Evolutionary conservation across 1,140 invertebrate genomes (phyloP).

Genomic region (Cyrtorhinus lividipennis): DNA sequence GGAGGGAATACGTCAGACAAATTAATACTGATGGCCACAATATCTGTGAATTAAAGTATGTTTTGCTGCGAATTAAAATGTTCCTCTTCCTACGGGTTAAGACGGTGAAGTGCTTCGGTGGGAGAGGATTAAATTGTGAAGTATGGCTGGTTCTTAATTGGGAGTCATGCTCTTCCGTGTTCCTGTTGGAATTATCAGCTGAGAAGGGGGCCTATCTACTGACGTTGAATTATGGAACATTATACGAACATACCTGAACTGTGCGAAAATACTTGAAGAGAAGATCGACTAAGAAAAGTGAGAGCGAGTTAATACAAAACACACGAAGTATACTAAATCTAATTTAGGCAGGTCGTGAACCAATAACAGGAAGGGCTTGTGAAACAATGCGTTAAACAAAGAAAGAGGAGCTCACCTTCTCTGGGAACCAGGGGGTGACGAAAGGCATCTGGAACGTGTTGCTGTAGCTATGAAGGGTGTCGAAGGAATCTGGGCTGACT

Average conservation of each 20-base stretch:
- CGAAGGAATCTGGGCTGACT: constrained; percentile 80
- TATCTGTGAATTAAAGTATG: constrained; percentile 15
- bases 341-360: too few relatives aligned
- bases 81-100: constrained; percentile 12
- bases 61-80: constrained; percentile 7
- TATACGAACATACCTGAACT: not conserved
- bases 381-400: too few relatives aligned
- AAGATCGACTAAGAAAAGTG: not conserved
- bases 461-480: constrained; percentile 85
- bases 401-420: constrained; percentile 48
- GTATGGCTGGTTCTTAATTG: not conserved
- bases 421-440: constrained; percentile 82
- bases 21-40: constrained; percentile 15
- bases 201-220: not conserved
- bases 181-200: not conserved
- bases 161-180: not conserved
- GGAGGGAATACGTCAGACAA: constrained; percentile 8
- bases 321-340: not conserved
- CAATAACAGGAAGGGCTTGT: too few relatives aligned
- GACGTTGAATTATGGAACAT: not conserved
- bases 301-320: not conserved
- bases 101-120: not conserved
- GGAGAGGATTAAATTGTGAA: not conserved
- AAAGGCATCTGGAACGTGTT: constrained; percentile 95
- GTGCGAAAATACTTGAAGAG: not conserved